A percentile compares a stretch with the other conserved stretches of the same genome.
phyloP scores from a whole-genome alignment of 2,888 invertebrate species.

The Chrysolina americana region DNA sequence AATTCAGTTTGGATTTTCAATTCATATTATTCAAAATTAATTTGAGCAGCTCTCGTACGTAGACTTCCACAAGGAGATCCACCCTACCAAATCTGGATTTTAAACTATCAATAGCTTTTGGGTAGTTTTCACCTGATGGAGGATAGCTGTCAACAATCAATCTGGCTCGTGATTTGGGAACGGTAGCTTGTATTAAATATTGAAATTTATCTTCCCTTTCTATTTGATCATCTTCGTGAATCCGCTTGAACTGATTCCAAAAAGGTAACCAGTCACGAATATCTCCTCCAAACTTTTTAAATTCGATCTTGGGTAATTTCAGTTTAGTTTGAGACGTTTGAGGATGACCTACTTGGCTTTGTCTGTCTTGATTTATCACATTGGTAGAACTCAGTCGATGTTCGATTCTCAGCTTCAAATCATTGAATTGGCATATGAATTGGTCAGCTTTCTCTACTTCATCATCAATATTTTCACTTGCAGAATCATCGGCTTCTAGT shows the following conservation, averaged over 20 bases:
- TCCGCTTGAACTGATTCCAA: too few relatives aligned
- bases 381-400: neutral
- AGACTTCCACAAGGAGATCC: too few relatives aligned
- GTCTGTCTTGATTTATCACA: neutral
- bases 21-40: too few relatives aligned
- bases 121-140: too few relatives aligned
- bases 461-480: neutral
- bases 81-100: too few relatives aligned
- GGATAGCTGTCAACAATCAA: conserved; percentile 1
- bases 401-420: neutral
- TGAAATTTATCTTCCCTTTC: neutral
- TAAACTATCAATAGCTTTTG: too few relatives aligned
- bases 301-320: neutral
- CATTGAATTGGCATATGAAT: neutral
- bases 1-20: too few relatives aligned
- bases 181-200: neutral
- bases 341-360: neutral
- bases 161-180: neutral
- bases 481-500: neutral
- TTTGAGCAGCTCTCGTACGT: too few relatives aligned
- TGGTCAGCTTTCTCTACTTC: neutral
- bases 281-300: neutral
- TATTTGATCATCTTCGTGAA: neutral
- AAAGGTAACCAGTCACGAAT: neutral
- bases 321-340: neutral